phyloP scores from a whole-genome alignment of 2,888 invertebrate species.

The Tetranychus piercei region DNA sequence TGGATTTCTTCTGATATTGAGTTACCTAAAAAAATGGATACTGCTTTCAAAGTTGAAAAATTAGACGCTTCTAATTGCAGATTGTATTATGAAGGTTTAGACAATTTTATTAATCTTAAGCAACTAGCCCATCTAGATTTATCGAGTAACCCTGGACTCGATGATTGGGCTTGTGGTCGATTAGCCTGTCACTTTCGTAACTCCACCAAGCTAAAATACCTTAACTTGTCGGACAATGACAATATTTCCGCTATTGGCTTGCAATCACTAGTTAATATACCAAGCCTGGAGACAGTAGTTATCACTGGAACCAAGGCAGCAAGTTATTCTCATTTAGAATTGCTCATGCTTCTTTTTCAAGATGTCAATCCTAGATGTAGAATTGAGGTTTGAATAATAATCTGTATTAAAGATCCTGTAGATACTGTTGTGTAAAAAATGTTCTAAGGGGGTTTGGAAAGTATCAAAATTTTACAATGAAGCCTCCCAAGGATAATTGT shows the following conservation, averaged over 20 bases:
- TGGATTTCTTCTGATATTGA: not conserved
- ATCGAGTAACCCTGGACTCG: slow-evolving; percentile 14
- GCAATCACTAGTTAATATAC: not conserved
- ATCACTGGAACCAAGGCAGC: slow-evolving; percentile 4
- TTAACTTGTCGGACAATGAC: not conserved
- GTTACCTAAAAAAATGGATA: not conserved
- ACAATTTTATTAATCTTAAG: slow-evolving; percentile 43
- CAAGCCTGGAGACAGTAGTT: not conserved
- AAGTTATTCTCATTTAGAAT: not conserved
- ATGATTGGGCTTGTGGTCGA: slow-evolving; percentile 19
- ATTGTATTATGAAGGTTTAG: slow-evolving; percentile 61
- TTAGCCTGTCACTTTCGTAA: slow-evolving; percentile 18
- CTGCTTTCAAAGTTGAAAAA: not conserved
- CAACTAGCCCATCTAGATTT: slow-evolving; percentile 23
- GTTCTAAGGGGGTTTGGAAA: no score
- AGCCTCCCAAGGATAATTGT: no score
- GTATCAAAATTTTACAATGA: no score
- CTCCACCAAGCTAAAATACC: slow-evolving; percentile 9
- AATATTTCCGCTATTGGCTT: not conserved
- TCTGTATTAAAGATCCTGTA: no score
- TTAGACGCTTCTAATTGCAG: slow-evolving; percentile 27
- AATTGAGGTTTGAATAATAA: not conserved
- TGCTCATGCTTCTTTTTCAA: not conserved
- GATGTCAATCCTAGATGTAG: not conserved
- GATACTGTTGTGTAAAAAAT: no score